Base-by-base conservation (phyloP, 2,888 invertebrate species). In the Tinea pellionella region DNA sequence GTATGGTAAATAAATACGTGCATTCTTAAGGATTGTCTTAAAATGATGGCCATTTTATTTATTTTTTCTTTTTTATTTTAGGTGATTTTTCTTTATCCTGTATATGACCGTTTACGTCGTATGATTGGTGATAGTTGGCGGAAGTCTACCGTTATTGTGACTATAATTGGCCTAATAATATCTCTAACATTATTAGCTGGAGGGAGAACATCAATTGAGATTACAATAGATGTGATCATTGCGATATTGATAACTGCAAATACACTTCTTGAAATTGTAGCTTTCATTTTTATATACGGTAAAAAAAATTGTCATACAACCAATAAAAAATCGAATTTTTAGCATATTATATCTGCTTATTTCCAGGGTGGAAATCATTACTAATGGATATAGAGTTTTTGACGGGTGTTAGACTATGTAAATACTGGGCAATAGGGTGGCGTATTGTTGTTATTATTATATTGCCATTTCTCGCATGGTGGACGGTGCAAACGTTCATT, bases 211-310 rank as follows among this genome's bases (percentile, higher is more conserved):
- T 73, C 68, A 0, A 65, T 85, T 12, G 61, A 61, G 0, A 61
- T 77, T 8, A 19, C 80, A 0, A 80, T 82, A 32, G 78, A 82
- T 60, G 63, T 70, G 4, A 71, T 72, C 0, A 67, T 79, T 1
- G 84, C 86, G 0, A 60, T 78, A 2, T 67, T 86, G 1, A 63
- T 74, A 59, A 69, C 68, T 59, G 2, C 75, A 2, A 68, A 78
- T 0, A 77, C 78, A 0, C 62, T 74, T 0, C 53, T 77, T 0
- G 86, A 87, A 62, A 69, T 81, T 58, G 61, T 71, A 11, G 77
- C 77, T 0, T 80, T 86, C 61, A 66, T 78, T 1, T 75, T 77
- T 59, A 72, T 85, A 61, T 86, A 86, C 61, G 86, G 86, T 85
- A 65, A 62, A 65, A 19, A 13, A 57, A 16, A 41, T 56, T 13